Base-by-base conservation (phyloP, 2,888 invertebrate species). In the Trissolcus brochymenae region DNA sequence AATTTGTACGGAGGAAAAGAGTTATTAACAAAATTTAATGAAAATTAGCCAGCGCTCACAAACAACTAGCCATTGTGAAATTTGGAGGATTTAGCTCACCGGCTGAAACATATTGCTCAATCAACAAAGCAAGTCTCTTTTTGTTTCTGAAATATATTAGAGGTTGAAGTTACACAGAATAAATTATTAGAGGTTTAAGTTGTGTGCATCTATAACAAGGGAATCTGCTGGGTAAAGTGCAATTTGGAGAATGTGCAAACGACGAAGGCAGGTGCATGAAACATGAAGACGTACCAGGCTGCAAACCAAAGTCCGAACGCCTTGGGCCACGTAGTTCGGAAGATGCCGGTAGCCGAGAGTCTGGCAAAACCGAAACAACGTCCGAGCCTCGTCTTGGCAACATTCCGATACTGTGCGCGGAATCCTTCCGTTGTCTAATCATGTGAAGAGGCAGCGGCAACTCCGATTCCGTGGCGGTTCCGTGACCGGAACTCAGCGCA, bases 241-340 rank as follows among this genome's bases (percentile, higher is more conserved):
- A 59, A 65, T 59, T 59, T 53, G 59, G 59, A 54, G 64, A 65
- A 72, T 59, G 49, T 57, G 60, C 54, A 56, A 65, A 59, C 64
- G 56, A 17, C 41, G 14, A 55, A 17, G 29, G 56, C 17, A 43
- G 50, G 61, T 73, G 66, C 53, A 60, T 72, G 64, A 65, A 65
- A 65, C 60, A 74, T 59, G 54, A 72, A 72, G 72, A 85, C 87
- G 66, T 87, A 87, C 87, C 87, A 82, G 85, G 86, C 80, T 85
- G 85, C 74, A 84, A 84, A 75, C 84, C 83, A 80, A 85, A 86
- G 81, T 87, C 87, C 68, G 84, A 82, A 66, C 84, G 82, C 60
- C 86, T 82, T 71, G 85, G 84, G 62, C 76, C 78, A 43, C 86
- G 84, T 55, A 82, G 79, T 65, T 87, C 86, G 56, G 84, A 83